Evolutionary conservation across 2,888 invertebrate species (phyloP), one percentile per base, ranked within the genome.

Genomic region (Chrysodeixis includens): DNA sequence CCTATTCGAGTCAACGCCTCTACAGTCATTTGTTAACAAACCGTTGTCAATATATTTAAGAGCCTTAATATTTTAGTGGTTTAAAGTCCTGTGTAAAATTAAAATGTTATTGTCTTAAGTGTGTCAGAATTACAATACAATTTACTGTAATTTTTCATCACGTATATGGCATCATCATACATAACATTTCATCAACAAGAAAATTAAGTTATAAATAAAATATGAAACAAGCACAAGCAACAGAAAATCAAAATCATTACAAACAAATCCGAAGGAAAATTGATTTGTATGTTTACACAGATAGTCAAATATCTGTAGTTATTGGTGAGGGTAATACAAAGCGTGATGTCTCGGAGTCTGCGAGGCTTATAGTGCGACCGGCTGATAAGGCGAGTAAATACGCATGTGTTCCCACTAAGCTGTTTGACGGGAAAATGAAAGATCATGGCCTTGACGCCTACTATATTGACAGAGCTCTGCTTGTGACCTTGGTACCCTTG

Each of bases 241-340:
- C 44, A 14, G 20, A 62, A 67, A 67, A 67, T 59, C 30, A 67
- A 66, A 52, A 58, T 63, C 55, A 67, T 40, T 7, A n/a, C 12
- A n/a, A 6, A 6, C 40, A 40, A 52, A n/a, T 52, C 22, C 26
- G 2, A 10, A 18, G 55, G n/a, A 60, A 49, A 54, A 60, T 51
- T 30, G 40, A 40, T 44, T 20, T 16, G 32, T 30, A 49, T 5
- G 40, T 40, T 40, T 49, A 22, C 3, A n/a, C 16, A 32, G 53
- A 10, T 4, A 44, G 6, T 22, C n/a, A 56, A n/a, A 22, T 20
- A 49, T 49, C 30, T 32, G 32, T 51, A 32, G 20, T 30, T 30
- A 32, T 22, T 22, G 10, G 10, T 49, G 46, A 6, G 54, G 53
- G 51, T 40, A 74, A 74, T 63, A 63, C 30, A 30, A 56, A 51